A percentile compares a stretch with the other conserved stretches of the same genome.
These are phyloP conservation scores for Spicauda simplicius DNA, from an alignment of 2,888 invertebrate genomes.

Conservation along the genomic window DNA sequence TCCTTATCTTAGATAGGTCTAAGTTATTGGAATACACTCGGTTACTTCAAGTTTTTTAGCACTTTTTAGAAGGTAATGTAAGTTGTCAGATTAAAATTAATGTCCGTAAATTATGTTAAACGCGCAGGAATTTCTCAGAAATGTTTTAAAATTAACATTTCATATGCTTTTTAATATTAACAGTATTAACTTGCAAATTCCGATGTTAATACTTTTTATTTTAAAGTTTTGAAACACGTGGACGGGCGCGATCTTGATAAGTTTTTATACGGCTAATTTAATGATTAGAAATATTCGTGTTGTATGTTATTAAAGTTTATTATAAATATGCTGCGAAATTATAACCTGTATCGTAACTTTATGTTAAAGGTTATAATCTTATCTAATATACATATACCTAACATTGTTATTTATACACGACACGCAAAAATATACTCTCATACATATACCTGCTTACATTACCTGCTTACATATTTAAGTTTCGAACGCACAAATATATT, in stretches of 20 bases:
- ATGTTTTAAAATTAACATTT: constrained; percentile 14
- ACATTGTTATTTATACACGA: neutral
- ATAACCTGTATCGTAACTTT: neutral
- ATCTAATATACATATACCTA: neutral
- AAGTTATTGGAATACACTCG: neutral
- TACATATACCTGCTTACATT: no score
- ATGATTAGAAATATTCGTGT: constrained; percentile 19
- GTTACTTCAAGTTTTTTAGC: neutral
- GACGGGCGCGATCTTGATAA: constrained; percentile 28
- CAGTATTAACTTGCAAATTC: neutral
- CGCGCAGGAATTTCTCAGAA: constrained; percentile 21
- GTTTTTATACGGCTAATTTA: constrained; percentile 23
- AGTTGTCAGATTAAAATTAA: constrained; percentile 11
- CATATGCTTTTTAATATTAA: constrained; percentile 7
- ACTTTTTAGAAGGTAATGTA: neutral
- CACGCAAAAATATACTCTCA: no score
- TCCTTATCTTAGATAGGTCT: neutral
- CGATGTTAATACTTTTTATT: constrained; percentile 6
- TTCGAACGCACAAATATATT: no score
- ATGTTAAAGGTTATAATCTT: neutral
- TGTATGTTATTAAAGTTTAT: constrained; percentile 19
- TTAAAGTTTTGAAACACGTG: constrained; percentile 19
- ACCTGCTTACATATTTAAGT: no score
- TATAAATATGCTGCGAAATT: constrained; percentile 4
- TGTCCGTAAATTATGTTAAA: constrained; percentile 25